A percentile compares a stretch with the other conserved stretches of the same genome.
Conservation (phyloP, 1,140 invertebrate genomes). For the Himalopsyche phryganea region DNA sequence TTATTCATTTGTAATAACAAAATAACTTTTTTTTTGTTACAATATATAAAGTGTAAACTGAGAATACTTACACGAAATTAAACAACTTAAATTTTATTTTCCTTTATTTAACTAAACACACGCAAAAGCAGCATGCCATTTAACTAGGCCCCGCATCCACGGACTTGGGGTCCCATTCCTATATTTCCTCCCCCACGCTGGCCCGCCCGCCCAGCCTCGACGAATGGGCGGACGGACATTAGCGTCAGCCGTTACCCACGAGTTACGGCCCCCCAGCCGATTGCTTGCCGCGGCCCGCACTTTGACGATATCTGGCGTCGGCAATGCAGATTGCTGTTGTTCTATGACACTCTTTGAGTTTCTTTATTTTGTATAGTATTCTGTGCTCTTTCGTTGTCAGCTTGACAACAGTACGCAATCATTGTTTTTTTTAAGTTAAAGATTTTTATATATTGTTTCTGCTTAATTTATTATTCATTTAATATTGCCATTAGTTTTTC, state of each 20-base stretch:
- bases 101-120: too few relatives aligned
- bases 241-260: slow-evolving; percentile 32
- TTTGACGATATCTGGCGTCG: slow-evolving; percentile 32
- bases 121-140: not conserved
- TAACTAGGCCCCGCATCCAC: slow-evolving; percentile 2
- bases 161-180: not conserved
- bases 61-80: too few relatives aligned
- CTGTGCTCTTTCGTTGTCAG: too few relatives aligned
- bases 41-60: too few relatives aligned
- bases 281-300: slow-evolving; percentile 24
- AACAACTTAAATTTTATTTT: too few relatives aligned
- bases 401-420: too few relatives aligned
- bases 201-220: slow-evolving; percentile 5
- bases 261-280: slow-evolving; percentile 31
- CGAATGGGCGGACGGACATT: slow-evolving; percentile 31
- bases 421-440: not conserved
- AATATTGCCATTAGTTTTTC: too few relatives aligned
- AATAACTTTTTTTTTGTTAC: too few relatives aligned
- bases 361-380: slow-evolving; percentile 18
- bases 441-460: too few relatives aligned
- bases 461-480: too few relatives aligned
- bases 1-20: too few relatives aligned
- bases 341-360: not conserved
- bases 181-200: not conserved
- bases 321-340: slow-evolving; percentile 24